phyloP scores from a whole-genome alignment of 2,113 vertebrate species.

The Hydrolagus affinis region DNA sequence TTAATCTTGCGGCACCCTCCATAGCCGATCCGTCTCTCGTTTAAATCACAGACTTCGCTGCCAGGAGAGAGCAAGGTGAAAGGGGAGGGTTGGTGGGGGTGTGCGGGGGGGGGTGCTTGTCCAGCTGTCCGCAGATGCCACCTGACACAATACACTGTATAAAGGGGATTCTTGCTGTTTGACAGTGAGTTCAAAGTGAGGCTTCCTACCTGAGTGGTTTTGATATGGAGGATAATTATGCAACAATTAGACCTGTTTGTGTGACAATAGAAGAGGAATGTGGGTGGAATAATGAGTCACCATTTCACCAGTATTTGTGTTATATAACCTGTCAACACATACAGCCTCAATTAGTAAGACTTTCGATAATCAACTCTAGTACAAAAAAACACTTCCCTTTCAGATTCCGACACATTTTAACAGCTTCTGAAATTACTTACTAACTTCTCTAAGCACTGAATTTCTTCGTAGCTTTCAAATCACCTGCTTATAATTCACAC shows the following conservation, averaged over 20 bases:
- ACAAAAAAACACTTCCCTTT: conserved; percentile 17
- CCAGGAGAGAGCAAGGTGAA: background rate
- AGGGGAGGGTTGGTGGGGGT: background rate
- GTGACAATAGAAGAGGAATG: conserved; percentile 10
- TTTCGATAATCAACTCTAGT: conserved; percentile 21
- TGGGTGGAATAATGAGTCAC: conserved; percentile 26
- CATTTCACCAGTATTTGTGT: conserved; percentile 14
- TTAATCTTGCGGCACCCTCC: background rate
- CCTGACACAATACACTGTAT: background rate
- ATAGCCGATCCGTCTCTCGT: background rate
- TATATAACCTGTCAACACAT: conserved; percentile 27
- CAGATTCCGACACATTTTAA: conserved; percentile 17
- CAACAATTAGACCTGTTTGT: conserved; percentile 27
- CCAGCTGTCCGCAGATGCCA: background rate
- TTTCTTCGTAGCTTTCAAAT: background rate
- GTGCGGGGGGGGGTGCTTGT: too few relatives aligned
- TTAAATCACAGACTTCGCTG: background rate
- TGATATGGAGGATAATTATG: conserved; percentile 20
- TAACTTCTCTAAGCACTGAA: conserved; percentile 24
- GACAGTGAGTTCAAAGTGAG: background rate
- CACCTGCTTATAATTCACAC: background rate
- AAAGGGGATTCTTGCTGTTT: background rate
- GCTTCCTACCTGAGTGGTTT: background rate
- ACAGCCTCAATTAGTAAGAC: conserved; percentile 13
- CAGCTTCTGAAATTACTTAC: background rate